phyloP scores from a whole-genome alignment of 2,797 vertebrate genomes.

The Halcyon smyrnensis region DNA sequence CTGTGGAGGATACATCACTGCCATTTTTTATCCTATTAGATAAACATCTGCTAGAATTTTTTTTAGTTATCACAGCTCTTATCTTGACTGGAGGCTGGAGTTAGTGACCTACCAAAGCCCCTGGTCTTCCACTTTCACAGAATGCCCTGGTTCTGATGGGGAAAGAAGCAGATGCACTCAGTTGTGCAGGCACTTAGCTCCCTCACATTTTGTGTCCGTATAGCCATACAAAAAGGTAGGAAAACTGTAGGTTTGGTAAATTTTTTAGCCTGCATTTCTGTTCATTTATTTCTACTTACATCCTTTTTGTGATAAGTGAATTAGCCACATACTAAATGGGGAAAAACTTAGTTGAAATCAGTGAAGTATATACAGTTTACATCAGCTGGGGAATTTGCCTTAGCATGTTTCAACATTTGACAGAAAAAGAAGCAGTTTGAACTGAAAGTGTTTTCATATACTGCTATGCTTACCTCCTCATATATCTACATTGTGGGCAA shows the following conservation, averaged over 20 bases:
- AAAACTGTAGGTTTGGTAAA: neutral
- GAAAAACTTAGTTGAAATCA: neutral
- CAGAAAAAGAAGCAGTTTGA: neutral
- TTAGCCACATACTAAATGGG: neutral
- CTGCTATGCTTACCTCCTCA: neutral
- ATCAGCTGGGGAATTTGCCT: neutral
- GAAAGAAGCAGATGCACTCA: neutral
- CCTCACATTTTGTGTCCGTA: neutral
- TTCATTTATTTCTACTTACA: neutral
- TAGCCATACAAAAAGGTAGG: neutral
- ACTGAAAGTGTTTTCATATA: neutral
- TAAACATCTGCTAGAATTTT: neutral
- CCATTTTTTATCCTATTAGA: neutral
- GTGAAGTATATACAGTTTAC: neutral
- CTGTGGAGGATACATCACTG: neutral
- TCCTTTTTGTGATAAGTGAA: neutral
- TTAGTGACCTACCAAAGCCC: neutral
- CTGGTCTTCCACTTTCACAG: neutral
- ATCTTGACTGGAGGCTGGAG: neutral
- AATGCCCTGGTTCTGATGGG: neutral
- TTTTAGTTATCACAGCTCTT: neutral
- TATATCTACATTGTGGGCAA: slow-evolving; percentile 42
- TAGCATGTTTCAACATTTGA: neutral
- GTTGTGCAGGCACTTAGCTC: accelerated
- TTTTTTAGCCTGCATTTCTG: accelerated